Base-by-base conservation (phyloP, 2,888 invertebrate species). In the Cheilosia pagana region DNA sequence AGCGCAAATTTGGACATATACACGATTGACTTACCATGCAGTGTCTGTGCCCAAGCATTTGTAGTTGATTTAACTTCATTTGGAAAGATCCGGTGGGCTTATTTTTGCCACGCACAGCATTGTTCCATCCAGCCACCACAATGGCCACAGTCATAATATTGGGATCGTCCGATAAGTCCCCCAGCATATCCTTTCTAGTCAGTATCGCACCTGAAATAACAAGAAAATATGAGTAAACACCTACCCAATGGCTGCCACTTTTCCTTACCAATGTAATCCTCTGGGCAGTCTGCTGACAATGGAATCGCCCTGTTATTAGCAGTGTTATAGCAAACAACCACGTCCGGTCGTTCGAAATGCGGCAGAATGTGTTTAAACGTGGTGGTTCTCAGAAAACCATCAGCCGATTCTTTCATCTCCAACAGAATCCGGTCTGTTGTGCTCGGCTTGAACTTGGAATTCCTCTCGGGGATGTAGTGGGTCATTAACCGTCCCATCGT, bases 61-160 rank as follows among this genome's bases (percentile, higher is more conserved):
- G 89, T 19, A 96, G 91, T 88, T 96, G 96, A 75, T 94, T 92
- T 14, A 95, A 83, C 92, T 96, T 96, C 89, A 93, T 92, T n/a
- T 91, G 88, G 79, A 94, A 92, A 21, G 92, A 92, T 12, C 96
- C 96, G 48, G 94, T 93, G 8, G 93, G 92, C 28, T 88, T 89
- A 39, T 92, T 89, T 19, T 92, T 92, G 28, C 93, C 92, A 63
- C 93, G 90, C 28, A 95, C 92, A 19, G 93, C 92, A 86, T 93
- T 93, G 91, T 95, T 95, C 92, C 94, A 94, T 21, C 94, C 94
- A 21, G 93, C 93, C 35, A 95, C 89, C 0, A 95, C 91, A 7
- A 96, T 86, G 3, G 92, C 94, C 93, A 94, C 94, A 92, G 95
- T 87, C 89, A 91, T 83, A 87, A 90, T 50, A 50, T 89, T 62